A percentile compares a stretch with the other conserved stretches of the same genome.
phyloP scores from a whole-genome alignment of 2,888 invertebrate genomes.

The Tetranychus piercei region DNA sequence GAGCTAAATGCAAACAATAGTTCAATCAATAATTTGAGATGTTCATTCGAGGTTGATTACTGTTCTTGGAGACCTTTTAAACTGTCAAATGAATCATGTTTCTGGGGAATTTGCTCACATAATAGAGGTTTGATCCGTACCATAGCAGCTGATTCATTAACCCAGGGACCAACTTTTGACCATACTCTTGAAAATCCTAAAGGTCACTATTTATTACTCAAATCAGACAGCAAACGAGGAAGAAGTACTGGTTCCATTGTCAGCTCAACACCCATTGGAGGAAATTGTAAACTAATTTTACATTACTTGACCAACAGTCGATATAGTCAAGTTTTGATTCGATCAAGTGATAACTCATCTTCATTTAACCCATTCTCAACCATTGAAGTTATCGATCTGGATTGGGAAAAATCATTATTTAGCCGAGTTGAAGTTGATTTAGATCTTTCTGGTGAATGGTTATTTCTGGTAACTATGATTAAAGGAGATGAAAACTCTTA shows the following conservation, averaged over 20 bases:
- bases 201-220: neutral
- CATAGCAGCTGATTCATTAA: neutral
- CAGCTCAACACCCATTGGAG: neutral
- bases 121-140: neutral
- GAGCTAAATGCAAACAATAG: neutral
- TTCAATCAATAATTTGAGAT: neutral
- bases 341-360: neutral
- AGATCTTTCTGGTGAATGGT: neutral
- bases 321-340: neutral
- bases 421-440: neutral
- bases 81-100: neutral
- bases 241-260: neutral
- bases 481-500: neutral
- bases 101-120: neutral
- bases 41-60: neutral
- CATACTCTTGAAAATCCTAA: neutral
- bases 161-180: neutral
- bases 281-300: neutral
- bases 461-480: neutral
- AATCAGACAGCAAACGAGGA: neutral
- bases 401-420: neutral
- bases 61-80: neutral
- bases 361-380: neutral
- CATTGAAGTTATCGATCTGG: neutral
- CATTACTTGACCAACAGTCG: neutral